Evolutionary conservation across 2,113 vertebrate genomes (phyloP).

Genomic region (Apteryx owenii): DNA sequence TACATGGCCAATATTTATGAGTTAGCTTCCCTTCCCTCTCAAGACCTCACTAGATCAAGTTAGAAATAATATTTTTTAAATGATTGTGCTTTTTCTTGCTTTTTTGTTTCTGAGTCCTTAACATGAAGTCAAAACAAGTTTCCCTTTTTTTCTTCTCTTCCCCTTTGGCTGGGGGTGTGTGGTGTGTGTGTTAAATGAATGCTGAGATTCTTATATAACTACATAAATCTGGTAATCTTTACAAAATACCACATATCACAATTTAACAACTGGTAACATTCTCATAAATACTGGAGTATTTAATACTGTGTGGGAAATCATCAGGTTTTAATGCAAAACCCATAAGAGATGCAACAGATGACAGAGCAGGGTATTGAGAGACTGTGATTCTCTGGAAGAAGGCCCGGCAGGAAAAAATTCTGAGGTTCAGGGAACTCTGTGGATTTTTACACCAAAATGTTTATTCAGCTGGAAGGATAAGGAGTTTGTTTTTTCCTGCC

Average conservation of each 20-base stretch:
- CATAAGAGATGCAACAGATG: background rate
- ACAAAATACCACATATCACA: background rate
- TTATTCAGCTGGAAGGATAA: background rate
- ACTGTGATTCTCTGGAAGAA: background rate
- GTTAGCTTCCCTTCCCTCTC: background rate
- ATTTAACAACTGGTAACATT: background rate
- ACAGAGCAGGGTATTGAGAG: background rate
- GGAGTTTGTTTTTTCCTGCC: background rate
- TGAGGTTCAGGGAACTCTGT: background rate
- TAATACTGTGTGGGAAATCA: background rate
- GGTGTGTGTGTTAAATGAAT: background rate
- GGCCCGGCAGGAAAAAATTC: background rate
- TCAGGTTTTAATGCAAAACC: background rate
- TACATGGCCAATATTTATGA: background rate
- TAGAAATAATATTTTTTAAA: background rate
- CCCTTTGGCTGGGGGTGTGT: background rate
- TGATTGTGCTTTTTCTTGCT: background rate
- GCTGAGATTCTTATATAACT: background rate
- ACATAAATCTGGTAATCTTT: background rate
- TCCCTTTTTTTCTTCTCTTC: background rate
- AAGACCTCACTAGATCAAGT: background rate
- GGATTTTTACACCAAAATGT: background rate
- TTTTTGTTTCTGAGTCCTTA: background rate
- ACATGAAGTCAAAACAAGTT: background rate
- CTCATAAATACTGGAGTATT: background rate